phyloP scores from a whole-genome alignment of 1,140 invertebrate species.

The Anoplophora glabripennis region DNA sequence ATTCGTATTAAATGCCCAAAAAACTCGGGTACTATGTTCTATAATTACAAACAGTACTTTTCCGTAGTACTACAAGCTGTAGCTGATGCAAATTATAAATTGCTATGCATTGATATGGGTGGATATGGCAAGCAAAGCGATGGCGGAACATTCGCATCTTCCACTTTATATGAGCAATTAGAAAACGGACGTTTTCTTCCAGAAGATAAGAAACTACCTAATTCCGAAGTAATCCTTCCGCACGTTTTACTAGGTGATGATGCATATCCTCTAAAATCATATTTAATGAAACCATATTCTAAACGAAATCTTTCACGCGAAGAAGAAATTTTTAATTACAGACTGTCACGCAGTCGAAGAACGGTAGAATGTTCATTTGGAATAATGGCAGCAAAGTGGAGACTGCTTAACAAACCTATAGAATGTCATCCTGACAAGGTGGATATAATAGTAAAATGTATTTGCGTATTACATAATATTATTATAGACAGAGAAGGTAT shows the following conservation, averaged over 20 bases:
- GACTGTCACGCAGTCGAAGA: constrained; percentile 40
- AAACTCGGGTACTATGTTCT: constrained; percentile 47
- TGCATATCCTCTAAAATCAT: constrained; percentile 14
- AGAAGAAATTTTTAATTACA: constrained; percentile 31
- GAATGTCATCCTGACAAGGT: constrained; percentile 5
- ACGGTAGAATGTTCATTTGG: constrained; percentile 15
- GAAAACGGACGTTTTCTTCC: constrained; percentile 1
- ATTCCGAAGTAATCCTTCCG: constrained; percentile 8
- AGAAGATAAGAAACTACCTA: too few relatives aligned
- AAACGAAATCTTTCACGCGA: constrained; percentile 22
- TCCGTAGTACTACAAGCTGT: constrained; percentile 51
- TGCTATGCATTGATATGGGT: constrained; percentile 50
- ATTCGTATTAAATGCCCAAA: constrained; percentile 41
- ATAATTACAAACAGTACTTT: constrained; percentile 51
- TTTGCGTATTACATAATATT: constrained; percentile 11
- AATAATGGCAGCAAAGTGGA: constrained; percentile 16
- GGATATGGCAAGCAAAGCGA: constrained; percentile 47
- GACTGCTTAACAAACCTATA: constrained; percentile 12
- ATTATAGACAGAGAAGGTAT: constrained; percentile 13
- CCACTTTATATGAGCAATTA: constrained; percentile 9
- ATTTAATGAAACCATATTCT: constrained; percentile 23
- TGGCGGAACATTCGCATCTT: constrained; percentile 37
- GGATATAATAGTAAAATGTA: constrained; percentile 9
- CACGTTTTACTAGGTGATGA: constrained; percentile 18
- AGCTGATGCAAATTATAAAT: constrained; percentile 52